Percentiles rank a stretch among this genome's conserved stretches.
Conservation (phyloP, 2,113 vertebrate species). For the Zonotrichia leucophrys region DNA sequence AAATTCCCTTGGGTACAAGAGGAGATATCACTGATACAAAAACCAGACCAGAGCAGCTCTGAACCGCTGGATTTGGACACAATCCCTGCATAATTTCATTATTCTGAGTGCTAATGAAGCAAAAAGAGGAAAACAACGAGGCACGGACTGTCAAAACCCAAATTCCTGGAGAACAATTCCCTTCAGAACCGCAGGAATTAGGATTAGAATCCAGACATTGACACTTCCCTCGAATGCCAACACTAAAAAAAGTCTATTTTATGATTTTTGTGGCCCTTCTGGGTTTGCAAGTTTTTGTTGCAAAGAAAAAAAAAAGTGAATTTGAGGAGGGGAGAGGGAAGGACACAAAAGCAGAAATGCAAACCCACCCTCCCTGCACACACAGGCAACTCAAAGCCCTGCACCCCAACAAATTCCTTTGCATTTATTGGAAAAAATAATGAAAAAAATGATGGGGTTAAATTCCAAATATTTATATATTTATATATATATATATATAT, state of each 20-base stretch:
- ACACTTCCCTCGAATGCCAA: not conserved
- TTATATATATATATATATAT: no score
- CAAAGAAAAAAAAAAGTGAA: not conserved
- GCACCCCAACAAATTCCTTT: not conserved
- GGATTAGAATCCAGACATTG: not conserved
- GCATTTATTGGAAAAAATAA: not conserved
- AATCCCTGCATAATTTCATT: not conserved
- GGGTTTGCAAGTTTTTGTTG: not conserved
- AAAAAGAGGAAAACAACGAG: not conserved
- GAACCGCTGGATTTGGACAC: not conserved
- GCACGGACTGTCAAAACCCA: not conserved
- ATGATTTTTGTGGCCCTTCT: accelerated
- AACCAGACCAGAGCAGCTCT: not conserved
- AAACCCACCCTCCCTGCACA: not conserved
- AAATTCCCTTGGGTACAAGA: not conserved
- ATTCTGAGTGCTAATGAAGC: not conserved
- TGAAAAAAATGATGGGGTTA: not conserved
- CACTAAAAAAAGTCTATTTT: not conserved
- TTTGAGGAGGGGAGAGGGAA: not conserved
- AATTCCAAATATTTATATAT: not conserved
- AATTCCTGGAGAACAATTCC: not conserved
- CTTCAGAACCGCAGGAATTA: not conserved
- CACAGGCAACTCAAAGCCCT: not conserved
- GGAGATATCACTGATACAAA: not conserved
- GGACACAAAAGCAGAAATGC: not conserved